phyloP scores from a whole-genome alignment of 2,888 invertebrate genomes.

The Limulus polyphemus region DNA sequence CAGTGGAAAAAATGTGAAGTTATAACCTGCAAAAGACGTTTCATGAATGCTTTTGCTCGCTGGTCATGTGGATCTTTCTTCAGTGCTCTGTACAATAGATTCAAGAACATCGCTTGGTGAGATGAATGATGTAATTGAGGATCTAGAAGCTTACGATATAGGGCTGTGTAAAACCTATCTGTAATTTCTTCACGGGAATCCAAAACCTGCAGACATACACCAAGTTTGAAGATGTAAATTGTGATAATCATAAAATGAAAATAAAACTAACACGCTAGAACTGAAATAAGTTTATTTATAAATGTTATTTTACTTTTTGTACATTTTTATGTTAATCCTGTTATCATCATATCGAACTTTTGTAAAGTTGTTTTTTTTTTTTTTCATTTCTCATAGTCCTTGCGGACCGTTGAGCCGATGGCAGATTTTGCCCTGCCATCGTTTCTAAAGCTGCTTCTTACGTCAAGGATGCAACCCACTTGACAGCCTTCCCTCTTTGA shows the following conservation, averaged over 20 bases:
- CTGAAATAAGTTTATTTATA: slow-evolving; percentile 3
- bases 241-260: not conserved
- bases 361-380: too few relatives aligned
- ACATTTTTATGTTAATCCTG: not conserved
- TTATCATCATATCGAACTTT: not conserved
- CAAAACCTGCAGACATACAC: slow-evolving; percentile 44
- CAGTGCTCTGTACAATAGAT: slow-evolving; percentile 72
- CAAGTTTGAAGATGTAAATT: too few relatives aligned
- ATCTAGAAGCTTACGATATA: slow-evolving; percentile 75
- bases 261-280: not conserved
- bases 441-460: too few relatives aligned
- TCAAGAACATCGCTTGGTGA: slow-evolving; percentile 58
- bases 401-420: too few relatives aligned
- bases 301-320: not conserved
- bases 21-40: slow-evolving; percentile 58
- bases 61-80: slow-evolving; percentile 57
- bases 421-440: too few relatives aligned
- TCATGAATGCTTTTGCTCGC: slow-evolving; percentile 69
- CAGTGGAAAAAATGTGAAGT: not conserved
- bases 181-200: slow-evolving; percentile 26
- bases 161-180: slow-evolving; percentile 56
- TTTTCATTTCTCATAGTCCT: too few relatives aligned
- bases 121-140: slow-evolving; percentile 54
- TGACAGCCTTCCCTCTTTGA: too few relatives aligned
- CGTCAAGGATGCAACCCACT: too few relatives aligned